phyloP scores from a whole-genome alignment of 1,140 invertebrate genomes.

The Cydia fagiglandana region DNA sequence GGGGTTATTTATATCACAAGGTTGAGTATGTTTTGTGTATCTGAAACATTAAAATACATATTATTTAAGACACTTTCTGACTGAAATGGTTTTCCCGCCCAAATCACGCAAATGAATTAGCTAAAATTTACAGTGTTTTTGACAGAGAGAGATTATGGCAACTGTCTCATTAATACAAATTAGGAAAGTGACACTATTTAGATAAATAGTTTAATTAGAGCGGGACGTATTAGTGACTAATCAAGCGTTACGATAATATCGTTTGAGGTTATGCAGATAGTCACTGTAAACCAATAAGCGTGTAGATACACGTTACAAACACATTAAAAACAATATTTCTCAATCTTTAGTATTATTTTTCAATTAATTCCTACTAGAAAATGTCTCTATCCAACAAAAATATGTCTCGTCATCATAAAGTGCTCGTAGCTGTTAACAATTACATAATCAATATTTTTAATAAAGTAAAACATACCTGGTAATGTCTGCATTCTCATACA shows the following conservation, averaged over 20 bases:
- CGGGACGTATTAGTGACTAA: conserved; percentile 6
- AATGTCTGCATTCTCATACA: conserved; percentile 38
- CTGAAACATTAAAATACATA: conserved; percentile 30
- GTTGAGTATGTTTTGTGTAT: conserved; percentile 12
- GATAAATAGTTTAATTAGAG: background rate
- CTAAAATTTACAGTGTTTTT: background rate
- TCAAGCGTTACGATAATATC: conserved; percentile 11
- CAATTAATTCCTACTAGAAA: background rate
- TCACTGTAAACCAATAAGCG: background rate
- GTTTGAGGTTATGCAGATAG: conserved; percentile 23
- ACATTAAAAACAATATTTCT: background rate
- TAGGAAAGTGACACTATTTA: background rate
- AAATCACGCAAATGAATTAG: conserved; percentile 22
- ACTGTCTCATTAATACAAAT: background rate
- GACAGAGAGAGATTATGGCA: background rate
- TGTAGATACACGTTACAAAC: background rate
- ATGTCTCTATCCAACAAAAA: conserved; percentile 1
- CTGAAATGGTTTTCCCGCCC: conserved; percentile 48
- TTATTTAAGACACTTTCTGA: background rate
- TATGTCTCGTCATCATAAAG: conserved; percentile 42
- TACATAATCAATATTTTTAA: conserved; percentile 58
- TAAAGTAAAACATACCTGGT: conserved; percentile 57
- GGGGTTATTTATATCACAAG: background rate
- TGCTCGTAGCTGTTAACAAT: conserved; percentile 43
- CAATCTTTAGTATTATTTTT: background rate